phyloP scores from a whole-genome alignment of 2,797 vertebrate species.

The Acomys russatus region DNA sequence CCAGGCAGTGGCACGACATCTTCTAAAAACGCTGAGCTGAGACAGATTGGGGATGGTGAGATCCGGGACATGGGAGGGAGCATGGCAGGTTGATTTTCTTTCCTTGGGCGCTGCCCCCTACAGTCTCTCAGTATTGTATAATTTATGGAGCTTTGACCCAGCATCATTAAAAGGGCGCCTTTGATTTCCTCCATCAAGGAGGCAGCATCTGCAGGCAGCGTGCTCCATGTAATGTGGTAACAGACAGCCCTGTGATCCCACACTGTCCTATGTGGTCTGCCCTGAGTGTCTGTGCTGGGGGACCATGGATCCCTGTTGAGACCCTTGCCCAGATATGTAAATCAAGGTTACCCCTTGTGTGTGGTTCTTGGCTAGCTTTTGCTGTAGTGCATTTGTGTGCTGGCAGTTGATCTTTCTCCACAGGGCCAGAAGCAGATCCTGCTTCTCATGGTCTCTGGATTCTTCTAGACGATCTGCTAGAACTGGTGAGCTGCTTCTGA shows the following conservation, averaged over 20 bases:
- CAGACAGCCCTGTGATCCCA: constrained; percentile 78
- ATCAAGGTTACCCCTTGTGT: constrained; percentile 80
- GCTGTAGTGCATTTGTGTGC: constrained; percentile 68
- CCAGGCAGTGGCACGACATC: accelerated
- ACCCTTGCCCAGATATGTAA: constrained; percentile 76
- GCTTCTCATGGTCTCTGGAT: constrained; percentile 79
- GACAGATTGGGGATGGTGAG: background rate
- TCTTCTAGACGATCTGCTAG: constrained; percentile 60
- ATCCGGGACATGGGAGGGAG: accelerated
- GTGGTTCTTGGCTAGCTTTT: constrained; percentile 80
- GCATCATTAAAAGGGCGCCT: constrained; percentile 49
- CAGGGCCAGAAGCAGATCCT: constrained; percentile 61
- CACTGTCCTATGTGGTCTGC: constrained; percentile 55
- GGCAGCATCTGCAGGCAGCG: constrained; percentile 50
- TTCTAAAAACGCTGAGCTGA: background rate
- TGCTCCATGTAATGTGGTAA: background rate
- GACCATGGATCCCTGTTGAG: constrained; percentile 81
- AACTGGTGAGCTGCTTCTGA: constrained; percentile 70
- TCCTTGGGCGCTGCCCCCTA: background rate
- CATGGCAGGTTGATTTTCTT: background rate
- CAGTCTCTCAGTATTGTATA: constrained; percentile 3
- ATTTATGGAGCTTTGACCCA: constrained; percentile 69
- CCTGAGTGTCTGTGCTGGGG: constrained; percentile 78
- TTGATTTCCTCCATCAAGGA: constrained; percentile 74
- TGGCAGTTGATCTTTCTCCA: background rate